phyloP scores from a whole-genome alignment of 1,140 invertebrate genomes.

The Eulimnadia texana region DNA sequence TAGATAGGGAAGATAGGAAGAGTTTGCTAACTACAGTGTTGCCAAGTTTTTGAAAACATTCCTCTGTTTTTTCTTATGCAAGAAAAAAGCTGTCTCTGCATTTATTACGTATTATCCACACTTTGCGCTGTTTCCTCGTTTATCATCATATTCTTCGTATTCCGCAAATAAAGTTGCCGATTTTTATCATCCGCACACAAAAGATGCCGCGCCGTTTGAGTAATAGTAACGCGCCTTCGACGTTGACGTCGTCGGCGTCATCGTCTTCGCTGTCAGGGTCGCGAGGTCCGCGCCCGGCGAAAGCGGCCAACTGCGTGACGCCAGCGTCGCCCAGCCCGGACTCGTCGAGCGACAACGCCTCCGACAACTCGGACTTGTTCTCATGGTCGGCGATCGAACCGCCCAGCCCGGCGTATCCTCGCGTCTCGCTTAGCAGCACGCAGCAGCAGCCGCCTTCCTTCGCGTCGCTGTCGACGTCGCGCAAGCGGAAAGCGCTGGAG shows the following conservation, averaged over 20 bases:
- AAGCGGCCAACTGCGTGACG: constrained; percentile 13
- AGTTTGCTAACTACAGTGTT: too few relatives aligned
- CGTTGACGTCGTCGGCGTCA: neutral
- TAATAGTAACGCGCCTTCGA: constrained; percentile 1
- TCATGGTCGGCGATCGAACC: constrained; percentile 13
- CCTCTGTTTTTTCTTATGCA: too few relatives aligned
- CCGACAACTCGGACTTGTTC: constrained; percentile 18
- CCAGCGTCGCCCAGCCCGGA: constrained; percentile 15
- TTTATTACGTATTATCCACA: too few relatives aligned
- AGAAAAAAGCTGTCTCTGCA: too few relatives aligned
- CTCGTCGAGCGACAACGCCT: constrained; percentile 17
- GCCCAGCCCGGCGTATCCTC: neutral
- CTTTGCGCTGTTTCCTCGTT: too few relatives aligned
- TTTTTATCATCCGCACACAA: too few relatives aligned
- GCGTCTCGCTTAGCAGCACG: too few relatives aligned
- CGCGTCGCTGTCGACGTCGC: constrained; percentile 13
- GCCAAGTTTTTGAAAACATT: too few relatives aligned
- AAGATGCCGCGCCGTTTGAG: neutral
- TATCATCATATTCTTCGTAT: too few relatives aligned
- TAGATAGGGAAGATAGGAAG: too few relatives aligned
- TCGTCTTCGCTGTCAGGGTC: neutral
- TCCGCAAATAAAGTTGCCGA: too few relatives aligned
- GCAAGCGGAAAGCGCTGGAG: constrained; percentile 16
- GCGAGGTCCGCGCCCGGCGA: constrained; percentile 16
- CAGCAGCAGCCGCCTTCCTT: constrained; percentile 3